Conservation (phyloP, 2,888 invertebrate genomes). For the Andricus curvator region DNA sequence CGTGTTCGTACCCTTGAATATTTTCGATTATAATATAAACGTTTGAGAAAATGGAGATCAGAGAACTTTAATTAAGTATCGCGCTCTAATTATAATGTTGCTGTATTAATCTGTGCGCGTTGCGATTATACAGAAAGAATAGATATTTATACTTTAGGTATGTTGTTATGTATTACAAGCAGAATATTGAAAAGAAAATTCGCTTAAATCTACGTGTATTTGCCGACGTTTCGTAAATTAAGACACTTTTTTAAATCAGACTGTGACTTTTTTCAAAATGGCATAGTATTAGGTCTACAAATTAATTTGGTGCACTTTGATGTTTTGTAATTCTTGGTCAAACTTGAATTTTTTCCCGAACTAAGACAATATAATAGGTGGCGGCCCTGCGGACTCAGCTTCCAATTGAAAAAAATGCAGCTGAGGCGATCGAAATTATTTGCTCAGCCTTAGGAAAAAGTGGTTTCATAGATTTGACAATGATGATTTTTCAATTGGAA, state of each 20-base stretch:
- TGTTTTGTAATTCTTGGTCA: too few relatives aligned
- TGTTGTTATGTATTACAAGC: conserved; percentile 29
- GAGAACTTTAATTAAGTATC: conserved; percentile 29
- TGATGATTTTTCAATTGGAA: too few relatives aligned
- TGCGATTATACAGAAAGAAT: conserved; percentile 11
- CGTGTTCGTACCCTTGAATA: conserved; percentile 14
- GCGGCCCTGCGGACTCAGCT: too few relatives aligned
- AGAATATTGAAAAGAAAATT: conserved; percentile 10
- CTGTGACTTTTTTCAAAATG: neutral
- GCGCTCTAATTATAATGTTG: conserved; percentile 23
- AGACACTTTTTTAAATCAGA: neutral
- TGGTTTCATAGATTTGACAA: too few relatives aligned
- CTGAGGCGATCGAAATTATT: too few relatives aligned
- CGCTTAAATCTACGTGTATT: conserved; percentile 26
- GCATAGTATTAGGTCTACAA: too few relatives aligned
- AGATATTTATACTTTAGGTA: conserved; percentile 35
- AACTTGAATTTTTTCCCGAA: too few relatives aligned
- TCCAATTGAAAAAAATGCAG: too few relatives aligned
- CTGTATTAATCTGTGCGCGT: conserved; percentile 21
- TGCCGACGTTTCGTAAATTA: conserved; percentile 29
- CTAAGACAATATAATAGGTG: too few relatives aligned
- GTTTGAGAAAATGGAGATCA: conserved; percentile 23
- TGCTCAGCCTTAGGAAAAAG: too few relatives aligned
- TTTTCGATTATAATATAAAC: conserved; percentile 20
- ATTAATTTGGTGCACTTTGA: too few relatives aligned